Percentiles rank a stretch among this genome's conserved stretches.
These are phyloP conservation scores for Cheiracanthium punctorium DNA, from an alignment of 2,888 invertebrate genomes.

Conservation along the genomic window DNA sequence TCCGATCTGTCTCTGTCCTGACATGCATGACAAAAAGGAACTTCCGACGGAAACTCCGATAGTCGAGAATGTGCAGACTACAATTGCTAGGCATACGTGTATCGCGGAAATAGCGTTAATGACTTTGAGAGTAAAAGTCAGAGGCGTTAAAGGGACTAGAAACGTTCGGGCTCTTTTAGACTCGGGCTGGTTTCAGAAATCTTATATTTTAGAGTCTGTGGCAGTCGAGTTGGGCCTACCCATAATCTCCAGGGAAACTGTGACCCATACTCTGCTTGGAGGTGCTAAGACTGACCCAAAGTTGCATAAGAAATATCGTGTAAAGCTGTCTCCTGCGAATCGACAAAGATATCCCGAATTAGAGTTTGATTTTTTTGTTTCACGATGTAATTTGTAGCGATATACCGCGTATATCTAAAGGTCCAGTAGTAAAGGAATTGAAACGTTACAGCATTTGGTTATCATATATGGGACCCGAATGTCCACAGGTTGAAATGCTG, in stretches of 20 bases:
- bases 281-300: not conserved
- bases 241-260: not conserved
- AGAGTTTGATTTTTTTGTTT: constrained; percentile 15
- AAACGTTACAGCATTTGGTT: no score
- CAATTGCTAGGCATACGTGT: not conserved
- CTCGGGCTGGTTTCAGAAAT: not conserved
- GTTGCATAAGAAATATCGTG: not conserved
- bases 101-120: not conserved
- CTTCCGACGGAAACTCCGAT: not conserved
- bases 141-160: no score
- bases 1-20: no score
- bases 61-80: not conserved
- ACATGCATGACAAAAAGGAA: not conserved
- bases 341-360: not conserved
- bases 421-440: constrained; percentile 7
- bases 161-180: not conserved
- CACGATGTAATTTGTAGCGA: constrained; percentile 7
- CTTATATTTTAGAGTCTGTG: no score
- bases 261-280: not conserved
- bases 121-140: no score
- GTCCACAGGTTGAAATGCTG: constrained; percentile 17
- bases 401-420: no score
- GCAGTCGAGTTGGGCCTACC: not conserved
- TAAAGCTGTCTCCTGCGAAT: not conserved
- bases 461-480: not conserved